Evolutionary conservation across 2,113 vertebrate genomes (phyloP).

Genomic region (Sinosuthora webbiana): DNA sequence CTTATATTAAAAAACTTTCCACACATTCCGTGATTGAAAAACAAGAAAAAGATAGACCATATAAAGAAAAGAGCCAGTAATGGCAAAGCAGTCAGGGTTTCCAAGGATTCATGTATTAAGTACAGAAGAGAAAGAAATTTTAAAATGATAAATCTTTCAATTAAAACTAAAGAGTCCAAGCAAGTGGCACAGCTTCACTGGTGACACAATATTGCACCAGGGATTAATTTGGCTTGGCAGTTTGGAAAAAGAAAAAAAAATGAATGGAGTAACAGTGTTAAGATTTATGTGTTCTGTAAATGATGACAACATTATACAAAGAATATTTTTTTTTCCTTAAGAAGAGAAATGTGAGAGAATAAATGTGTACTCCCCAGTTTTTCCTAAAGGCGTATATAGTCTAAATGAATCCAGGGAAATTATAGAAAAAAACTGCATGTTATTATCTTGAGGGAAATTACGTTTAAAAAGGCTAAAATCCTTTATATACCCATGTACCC

Average conservation of each 20-base stretch:
- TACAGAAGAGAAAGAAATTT: background rate
- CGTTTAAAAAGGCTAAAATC: background rate
- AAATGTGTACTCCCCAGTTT: background rate
- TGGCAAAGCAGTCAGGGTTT: background rate
- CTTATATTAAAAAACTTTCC: background rate
- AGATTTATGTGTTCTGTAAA: background rate
- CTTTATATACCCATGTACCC: background rate
- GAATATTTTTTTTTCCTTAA: background rate
- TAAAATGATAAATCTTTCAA: background rate
- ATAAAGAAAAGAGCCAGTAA: background rate
- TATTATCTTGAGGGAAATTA: background rate
- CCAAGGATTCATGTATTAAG: background rate
- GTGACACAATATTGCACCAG: background rate
- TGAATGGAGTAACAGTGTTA: background rate
- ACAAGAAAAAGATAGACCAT: background rate
- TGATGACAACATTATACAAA: background rate
- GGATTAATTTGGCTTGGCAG: background rate
- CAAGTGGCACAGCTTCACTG: background rate
- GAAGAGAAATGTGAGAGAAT: background rate
- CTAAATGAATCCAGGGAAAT: background rate
- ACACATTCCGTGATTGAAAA: background rate
- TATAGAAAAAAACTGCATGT: background rate
- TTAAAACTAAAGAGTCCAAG: background rate
- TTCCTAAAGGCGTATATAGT: background rate
- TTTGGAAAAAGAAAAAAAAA: background rate